Percentiles rank a stretch among this genome's conserved stretches.
These are phyloP conservation scores for Eolophus roseicapilla DNA, from an alignment of 2,113 vertebrate genomes.

Conservation along the genomic window DNA sequence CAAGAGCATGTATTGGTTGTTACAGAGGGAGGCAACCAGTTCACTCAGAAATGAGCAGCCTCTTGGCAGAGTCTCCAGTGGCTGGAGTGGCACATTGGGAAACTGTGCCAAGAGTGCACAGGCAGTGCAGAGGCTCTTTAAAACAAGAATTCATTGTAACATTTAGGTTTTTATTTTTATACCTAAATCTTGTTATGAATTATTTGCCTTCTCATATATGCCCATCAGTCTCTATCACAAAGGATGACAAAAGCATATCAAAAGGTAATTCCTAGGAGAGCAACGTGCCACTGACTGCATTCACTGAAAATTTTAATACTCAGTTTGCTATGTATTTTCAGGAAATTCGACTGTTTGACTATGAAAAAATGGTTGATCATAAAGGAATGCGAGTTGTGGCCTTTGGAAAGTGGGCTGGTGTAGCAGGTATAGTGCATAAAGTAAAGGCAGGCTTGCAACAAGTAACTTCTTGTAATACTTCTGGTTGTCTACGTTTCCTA, in stretches of 20 bases:
- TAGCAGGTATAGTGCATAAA: slow-evolving; percentile 84
- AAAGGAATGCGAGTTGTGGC: slow-evolving; percentile 92
- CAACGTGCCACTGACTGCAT: neutral
- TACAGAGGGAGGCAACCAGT: neutral
- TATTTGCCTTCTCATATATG: neutral
- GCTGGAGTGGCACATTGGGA: neutral
- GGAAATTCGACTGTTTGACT: slow-evolving; percentile 97
- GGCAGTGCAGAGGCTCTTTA: neutral
- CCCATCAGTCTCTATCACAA: neutral
- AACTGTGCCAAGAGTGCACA: neutral
- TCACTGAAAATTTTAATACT: slow-evolving; percentile 21
- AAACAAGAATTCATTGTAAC: neutral
- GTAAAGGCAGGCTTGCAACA: slow-evolving; percentile 44
- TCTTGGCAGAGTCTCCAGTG: neutral
- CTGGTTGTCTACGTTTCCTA: neutral
- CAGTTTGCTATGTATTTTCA: slow-evolving; percentile 68
- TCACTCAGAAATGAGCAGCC: neutral
- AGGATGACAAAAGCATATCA: neutral
- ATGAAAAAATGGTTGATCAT: slow-evolving; percentile 97
- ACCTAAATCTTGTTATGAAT: neutral
- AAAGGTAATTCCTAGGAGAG: neutral
- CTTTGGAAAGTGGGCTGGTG: slow-evolving; percentile 97
- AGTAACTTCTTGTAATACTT: neutral
- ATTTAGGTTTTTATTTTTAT: neutral
- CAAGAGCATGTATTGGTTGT: fast-evolving